These are phyloP conservation scores for Alfaro cultratus DNA, from an alignment of 2,797 vertebrate species.

Conservation along the genomic window DNA sequence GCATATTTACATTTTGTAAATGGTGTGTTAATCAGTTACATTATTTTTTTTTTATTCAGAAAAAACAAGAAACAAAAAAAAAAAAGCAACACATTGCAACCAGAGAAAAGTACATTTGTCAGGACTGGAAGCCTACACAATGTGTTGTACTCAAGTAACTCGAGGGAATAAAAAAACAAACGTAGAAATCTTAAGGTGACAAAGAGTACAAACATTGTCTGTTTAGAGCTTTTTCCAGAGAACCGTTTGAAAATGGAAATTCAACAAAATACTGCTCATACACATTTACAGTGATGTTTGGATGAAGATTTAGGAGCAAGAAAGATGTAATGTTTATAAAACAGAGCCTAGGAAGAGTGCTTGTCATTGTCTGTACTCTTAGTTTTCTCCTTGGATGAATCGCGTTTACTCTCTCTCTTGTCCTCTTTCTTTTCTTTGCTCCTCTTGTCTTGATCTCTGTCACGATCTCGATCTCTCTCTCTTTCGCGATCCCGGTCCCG, in stretches of 20 bases:
- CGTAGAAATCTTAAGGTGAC: constrained; percentile 63
- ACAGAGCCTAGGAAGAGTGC: constrained; percentile 64
- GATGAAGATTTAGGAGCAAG: constrained; percentile 35
- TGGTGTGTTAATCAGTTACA: constrained; percentile 61
- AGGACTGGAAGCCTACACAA: constrained; percentile 40
- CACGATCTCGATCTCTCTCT: constrained; percentile 10
- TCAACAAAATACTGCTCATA: constrained; percentile 57
- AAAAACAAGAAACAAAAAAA: not conserved
- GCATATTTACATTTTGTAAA: constrained; percentile 83
- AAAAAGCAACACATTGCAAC: constrained; percentile 39
- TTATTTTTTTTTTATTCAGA: constrained; percentile 35
- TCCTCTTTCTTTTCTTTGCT: constrained; percentile 86
- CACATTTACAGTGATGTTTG: constrained; percentile 50
- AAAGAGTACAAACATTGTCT: constrained; percentile 63
- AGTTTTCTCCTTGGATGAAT: constrained; percentile 78
- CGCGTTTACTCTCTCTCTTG: constrained; percentile 85
- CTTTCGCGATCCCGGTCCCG: constrained; percentile 38
- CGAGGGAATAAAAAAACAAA: constrained; percentile 67
- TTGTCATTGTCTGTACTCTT: constrained; percentile 76
- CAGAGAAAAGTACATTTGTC: constrained; percentile 42
- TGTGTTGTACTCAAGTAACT: constrained; percentile 52
- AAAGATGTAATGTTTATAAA: constrained; percentile 29
- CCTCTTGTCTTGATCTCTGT: constrained; percentile 73
- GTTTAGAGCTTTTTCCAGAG: constrained; percentile 22
- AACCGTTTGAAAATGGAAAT: constrained; percentile 51